phyloP scores from a whole-genome alignment of 2,113 vertebrate species.

The Uria lomvia region DNA sequence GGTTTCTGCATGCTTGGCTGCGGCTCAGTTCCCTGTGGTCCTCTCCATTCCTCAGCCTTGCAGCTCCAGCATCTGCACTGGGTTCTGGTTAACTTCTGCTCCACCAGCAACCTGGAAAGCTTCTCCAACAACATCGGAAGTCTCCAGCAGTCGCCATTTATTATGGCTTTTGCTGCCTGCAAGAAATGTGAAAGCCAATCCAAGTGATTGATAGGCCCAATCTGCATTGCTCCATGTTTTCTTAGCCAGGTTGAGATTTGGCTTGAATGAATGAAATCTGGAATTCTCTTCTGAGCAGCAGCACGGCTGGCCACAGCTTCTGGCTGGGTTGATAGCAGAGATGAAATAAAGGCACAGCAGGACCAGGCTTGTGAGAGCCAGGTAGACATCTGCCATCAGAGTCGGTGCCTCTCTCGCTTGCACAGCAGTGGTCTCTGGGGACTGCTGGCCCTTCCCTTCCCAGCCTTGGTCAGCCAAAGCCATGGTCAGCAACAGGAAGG shows the following conservation, averaged over 20 bases:
- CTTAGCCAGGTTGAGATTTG: not conserved
- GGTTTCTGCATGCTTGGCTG: not conserved
- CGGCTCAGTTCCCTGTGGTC: not conserved
- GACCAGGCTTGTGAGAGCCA: not conserved
- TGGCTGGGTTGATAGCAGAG: not conserved
- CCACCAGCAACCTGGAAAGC: not conserved
- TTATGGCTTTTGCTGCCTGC: not conserved
- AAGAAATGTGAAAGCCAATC: not conserved
- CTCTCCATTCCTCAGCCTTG: not conserved
- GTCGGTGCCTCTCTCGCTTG: rapidly evolving
- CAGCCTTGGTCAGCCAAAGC: rapidly evolving
- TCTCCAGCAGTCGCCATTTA: not conserved
- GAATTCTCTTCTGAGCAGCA: not conserved
- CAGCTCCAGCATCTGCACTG: not conserved
- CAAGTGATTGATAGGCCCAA: not conserved
- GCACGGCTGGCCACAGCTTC: not conserved
- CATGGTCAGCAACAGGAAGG: not conserved
- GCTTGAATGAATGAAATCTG: not conserved
- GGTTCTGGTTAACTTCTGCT: constrained; percentile 1
- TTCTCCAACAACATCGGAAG: not conserved
- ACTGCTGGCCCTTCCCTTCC: not conserved
- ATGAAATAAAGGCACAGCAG: not conserved
- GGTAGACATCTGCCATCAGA: not conserved
- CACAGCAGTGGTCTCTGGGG: not conserved
- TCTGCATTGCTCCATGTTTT: not conserved